A percentile compares a stretch with the other conserved stretches of the same genome.
phyloP scores from a whole-genome alignment of 2,888 invertebrate species.

The Cephus sareptanus region DNA sequence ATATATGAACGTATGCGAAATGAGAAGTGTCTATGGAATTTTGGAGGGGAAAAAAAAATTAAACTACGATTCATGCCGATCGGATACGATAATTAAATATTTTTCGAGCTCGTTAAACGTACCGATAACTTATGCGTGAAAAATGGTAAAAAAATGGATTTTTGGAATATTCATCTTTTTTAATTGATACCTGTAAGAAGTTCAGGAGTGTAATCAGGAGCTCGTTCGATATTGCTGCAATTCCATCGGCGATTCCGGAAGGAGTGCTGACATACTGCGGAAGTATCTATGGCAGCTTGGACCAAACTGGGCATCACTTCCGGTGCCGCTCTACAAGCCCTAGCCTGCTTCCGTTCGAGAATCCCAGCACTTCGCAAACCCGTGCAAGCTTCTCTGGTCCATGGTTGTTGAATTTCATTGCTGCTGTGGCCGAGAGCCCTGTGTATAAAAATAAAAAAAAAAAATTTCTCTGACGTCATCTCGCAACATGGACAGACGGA shows the following conservation, averaged over 20 bases:
- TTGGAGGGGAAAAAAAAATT: not conserved
- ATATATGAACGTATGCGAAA: not conserved
- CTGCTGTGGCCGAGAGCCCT: slow-evolving; percentile 57
- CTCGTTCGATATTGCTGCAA: slow-evolving; percentile 79
- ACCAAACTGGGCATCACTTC: slow-evolving; percentile 81
- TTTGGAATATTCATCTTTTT: not conserved
- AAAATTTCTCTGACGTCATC: not conserved
- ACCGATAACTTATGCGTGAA: not conserved
- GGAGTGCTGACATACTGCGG: slow-evolving; percentile 77
- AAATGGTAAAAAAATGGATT: too few relatives aligned
- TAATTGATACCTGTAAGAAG: slow-evolving; percentile 75
- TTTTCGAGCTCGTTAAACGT: not conserved
- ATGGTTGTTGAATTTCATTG: slow-evolving; percentile 44
- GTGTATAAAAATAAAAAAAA: not conserved
- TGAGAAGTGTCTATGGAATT: not conserved
- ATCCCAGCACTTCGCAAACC: slow-evolving; percentile 67
- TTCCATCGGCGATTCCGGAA: slow-evolving; percentile 85
- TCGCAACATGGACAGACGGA: not conserved
- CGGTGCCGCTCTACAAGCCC: slow-evolving; percentile 74
- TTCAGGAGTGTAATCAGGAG: slow-evolving; percentile 81
- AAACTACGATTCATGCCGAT: not conserved
- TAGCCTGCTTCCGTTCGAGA: slow-evolving; percentile 73
- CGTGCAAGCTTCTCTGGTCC: slow-evolving; percentile 60
- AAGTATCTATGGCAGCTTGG: slow-evolving; percentile 77
- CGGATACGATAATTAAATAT: not conserved